Conservation (phyloP, 2,797 vertebrate genomes). For the Chanos chanos region DNA sequence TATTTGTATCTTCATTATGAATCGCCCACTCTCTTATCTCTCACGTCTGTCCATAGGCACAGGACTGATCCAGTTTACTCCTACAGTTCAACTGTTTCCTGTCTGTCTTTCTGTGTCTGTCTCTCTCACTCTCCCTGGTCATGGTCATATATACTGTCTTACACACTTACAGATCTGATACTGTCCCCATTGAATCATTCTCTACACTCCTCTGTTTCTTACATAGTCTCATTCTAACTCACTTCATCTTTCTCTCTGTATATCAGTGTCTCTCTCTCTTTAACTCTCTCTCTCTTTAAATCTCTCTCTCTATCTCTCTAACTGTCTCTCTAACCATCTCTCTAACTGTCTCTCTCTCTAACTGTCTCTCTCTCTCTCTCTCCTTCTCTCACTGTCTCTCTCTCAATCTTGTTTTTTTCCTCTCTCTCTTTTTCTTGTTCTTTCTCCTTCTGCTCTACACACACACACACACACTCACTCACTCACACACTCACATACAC, state of each 20-base stretch:
- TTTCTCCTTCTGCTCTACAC: background rate
- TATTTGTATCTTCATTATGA: too few relatives aligned
- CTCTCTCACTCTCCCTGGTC: too few relatives aligned
- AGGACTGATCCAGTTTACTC: too few relatives aligned
- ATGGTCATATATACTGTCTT: too few relatives aligned
- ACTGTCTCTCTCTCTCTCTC: slow-evolving; percentile 26
- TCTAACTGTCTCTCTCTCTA: slow-evolving; percentile 38
- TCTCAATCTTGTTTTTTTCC: background rate
- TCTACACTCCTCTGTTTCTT: too few relatives aligned
- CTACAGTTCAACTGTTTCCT: too few relatives aligned
- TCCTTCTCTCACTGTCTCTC: background rate
- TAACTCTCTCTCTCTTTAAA: slow-evolving; percentile 19
- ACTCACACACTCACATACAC: background rate
- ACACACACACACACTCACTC: background rate
- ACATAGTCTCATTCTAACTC: background rate
- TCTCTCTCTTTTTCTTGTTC: background rate
- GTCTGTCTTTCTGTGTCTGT: too few relatives aligned
- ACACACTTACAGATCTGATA: too few relatives aligned
- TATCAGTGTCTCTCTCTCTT: slow-evolving; percentile 31
- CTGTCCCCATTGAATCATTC: too few relatives aligned
- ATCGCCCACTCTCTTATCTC: too few relatives aligned
- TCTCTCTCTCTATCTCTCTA: slow-evolving; percentile 33
- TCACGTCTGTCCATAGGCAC: too few relatives aligned
- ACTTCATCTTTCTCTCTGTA: background rate
- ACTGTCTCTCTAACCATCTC: slow-evolving; percentile 34